Evolutionary conservation across 2,888 invertebrate genomes (phyloP).

Genomic region (Lingula anatina): DNA sequence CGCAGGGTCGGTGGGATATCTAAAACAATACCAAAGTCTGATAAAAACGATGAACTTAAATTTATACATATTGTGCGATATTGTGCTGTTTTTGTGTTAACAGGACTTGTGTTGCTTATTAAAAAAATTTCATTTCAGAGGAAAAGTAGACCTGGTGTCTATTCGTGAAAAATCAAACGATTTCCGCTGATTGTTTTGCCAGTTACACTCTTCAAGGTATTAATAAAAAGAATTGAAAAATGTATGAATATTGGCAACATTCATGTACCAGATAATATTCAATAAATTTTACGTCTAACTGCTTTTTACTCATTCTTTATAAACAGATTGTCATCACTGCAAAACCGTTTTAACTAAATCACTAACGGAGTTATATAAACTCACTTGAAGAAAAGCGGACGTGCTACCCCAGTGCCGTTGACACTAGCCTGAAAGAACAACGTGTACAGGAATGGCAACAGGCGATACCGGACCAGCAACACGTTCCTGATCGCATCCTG

Average conservation of each 20-base stretch:
- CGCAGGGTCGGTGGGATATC: slow-evolving; percentile 56
- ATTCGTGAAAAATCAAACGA: too few relatives aligned
- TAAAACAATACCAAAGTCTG: slow-evolving; percentile 5
- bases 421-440: slow-evolving; percentile 35
- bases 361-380: slow-evolving; percentile 8
- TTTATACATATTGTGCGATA: not conserved
- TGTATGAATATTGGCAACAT: too few relatives aligned
- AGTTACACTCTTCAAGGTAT: too few relatives aligned
- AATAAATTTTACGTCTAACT: too few relatives aligned
- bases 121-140: too few relatives aligned
- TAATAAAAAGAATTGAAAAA: too few relatives aligned
- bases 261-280: too few relatives aligned
- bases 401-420: slow-evolving; percentile 32
- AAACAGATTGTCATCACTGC: not conserved
- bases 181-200: too few relatives aligned
- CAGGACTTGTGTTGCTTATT: too few relatives aligned
- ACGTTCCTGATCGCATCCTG: slow-evolving; percentile 51
- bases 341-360: not conserved
- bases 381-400: slow-evolving; percentile 42
- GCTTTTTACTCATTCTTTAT: not conserved
- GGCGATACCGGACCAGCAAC: slow-evolving; percentile 46
- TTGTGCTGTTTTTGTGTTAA: too few relatives aligned
- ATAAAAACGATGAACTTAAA: not conserved
- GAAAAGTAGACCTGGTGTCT: too few relatives aligned
- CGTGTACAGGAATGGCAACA: slow-evolving; percentile 56